A percentile compares a stretch with the other conserved stretches of the same genome.
Conservation (phyloP, 2,797 vertebrate species). For the Pseudocheirus occidentalis region DNA sequence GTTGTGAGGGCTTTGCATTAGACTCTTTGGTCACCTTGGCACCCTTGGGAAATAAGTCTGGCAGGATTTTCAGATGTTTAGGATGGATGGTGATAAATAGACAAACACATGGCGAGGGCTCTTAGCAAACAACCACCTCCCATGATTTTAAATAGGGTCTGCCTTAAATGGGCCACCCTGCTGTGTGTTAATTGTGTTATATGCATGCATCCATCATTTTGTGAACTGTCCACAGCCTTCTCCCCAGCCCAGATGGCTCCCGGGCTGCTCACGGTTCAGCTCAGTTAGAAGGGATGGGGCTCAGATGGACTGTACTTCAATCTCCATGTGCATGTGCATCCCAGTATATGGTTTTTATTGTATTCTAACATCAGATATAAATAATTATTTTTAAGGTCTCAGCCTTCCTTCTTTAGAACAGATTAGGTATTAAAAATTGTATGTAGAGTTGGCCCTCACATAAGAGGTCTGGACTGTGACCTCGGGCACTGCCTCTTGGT, state of each 20-base stretch:
- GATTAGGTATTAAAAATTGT: background rate
- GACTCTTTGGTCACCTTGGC: background rate
- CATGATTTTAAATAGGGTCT: background rate
- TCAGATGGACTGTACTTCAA: background rate
- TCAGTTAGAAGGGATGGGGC: background rate
- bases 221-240: background rate
- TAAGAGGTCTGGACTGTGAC: background rate
- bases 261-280: background rate
- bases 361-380: background rate
- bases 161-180: background rate
- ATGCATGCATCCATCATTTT: background rate
- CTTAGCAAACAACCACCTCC: background rate
- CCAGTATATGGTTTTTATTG: background rate
- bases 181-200: background rate
- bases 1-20: conserved; percentile 47
- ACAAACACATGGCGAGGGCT: background rate
- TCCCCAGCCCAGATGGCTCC: background rate
- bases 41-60: conserved; percentile 56
- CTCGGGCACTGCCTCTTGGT: background rate
- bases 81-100: background rate
- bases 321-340: background rate
- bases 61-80: background rate
- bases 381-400: background rate
- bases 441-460: background rate
- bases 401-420: background rate